Evolutionary conservation across 2,113 vertebrate genomes (phyloP).

Genomic region (Pseudolaguvia tuberculata): DNA sequence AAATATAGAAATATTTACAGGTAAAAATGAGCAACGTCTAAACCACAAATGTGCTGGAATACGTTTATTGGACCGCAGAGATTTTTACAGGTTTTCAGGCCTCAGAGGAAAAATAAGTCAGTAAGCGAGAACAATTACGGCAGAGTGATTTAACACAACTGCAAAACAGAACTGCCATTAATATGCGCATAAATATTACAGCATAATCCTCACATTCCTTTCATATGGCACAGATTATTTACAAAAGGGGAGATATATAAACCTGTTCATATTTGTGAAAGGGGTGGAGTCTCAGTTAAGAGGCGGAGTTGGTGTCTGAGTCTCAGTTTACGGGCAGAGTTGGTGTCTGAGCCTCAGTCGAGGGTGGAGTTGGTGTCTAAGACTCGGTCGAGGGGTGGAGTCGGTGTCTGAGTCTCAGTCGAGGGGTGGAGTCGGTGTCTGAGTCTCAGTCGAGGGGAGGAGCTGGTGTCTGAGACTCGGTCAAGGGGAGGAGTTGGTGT

Average conservation of each 20-base stretch:
- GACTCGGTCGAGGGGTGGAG: too few relatives aligned
- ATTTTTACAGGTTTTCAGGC: conserved; percentile 56
- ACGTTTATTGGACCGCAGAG: conserved; percentile 67
- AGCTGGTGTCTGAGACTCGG: too few relatives aligned
- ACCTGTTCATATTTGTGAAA: too few relatives aligned
- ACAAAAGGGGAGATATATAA: too few relatives aligned
- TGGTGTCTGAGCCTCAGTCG: background rate
- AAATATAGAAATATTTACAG: conserved; percentile 70
- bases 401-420: background rate
- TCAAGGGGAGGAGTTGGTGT: too few relatives aligned
- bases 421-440: too few relatives aligned
- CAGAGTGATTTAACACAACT: conserved; percentile 65
- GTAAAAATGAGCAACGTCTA: conserved; percentile 69
- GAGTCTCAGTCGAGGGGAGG: background rate
- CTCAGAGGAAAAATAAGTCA: conserved; percentile 60
- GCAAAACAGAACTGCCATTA: background rate
- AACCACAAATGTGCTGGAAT: conserved; percentile 65
- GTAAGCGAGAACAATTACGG: conserved; percentile 70
- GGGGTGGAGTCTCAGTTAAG: too few relatives aligned
- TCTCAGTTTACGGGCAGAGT: too few relatives aligned
- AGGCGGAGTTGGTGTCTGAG: too few relatives aligned
- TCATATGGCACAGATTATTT: too few relatives aligned
- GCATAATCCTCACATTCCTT: background rate
- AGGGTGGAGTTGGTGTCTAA: too few relatives aligned
- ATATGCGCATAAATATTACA: conserved; percentile 5